Evolutionary conservation across 1,140 invertebrate genomes (phyloP), one percentile per base, ranked within the genome.

Genomic region (Orius insidiosus): DNA sequence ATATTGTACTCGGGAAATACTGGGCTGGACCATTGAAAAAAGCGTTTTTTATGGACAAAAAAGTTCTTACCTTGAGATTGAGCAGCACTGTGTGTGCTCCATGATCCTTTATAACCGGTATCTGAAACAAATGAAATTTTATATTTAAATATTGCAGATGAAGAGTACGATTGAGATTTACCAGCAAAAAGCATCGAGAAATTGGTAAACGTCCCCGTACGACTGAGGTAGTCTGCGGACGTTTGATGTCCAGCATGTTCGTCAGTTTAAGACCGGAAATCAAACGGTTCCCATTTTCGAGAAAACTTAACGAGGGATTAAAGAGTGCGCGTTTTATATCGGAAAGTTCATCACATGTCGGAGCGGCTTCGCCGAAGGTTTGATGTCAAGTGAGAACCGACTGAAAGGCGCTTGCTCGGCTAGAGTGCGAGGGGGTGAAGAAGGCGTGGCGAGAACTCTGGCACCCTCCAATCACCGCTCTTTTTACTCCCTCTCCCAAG

Each of bases 31-130:
- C n/a, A n/a, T n/a, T n/a, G 24, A 24, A 24, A 24, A 4, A 24
- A 24, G 24, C 24, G 24, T 7, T 24, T 4, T 7, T 7, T 24
- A 3, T 24, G 7, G 24, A 24, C 3, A 24, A 24, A 24, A 24
- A 24, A 15, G 13, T 34, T 39, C 57, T 63, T 57, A 69, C 68
- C 67, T 66, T 67, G 66, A 32, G 63, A 59, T 52, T 73, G 72
- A 38, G 68, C 68, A 24, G 72, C 63, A 41, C 69, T 65, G 60
- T 74, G 72, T 11, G 67, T 61, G 52, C 70, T 72, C 73, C 74
- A 76, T 61, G 73, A 71, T 50, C 70, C 71, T 64, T 76, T 76
- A 60, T 76, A 76, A 49, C 72, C 70, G 40, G 70, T 71, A 63
- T 74, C 71, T 68, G 70, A 57, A 71, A 71, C 57, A 64, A 60